Evolutionary conservation across 1,140 invertebrate species (phyloP).

Genomic region (Zaprionus capensis): DNA sequence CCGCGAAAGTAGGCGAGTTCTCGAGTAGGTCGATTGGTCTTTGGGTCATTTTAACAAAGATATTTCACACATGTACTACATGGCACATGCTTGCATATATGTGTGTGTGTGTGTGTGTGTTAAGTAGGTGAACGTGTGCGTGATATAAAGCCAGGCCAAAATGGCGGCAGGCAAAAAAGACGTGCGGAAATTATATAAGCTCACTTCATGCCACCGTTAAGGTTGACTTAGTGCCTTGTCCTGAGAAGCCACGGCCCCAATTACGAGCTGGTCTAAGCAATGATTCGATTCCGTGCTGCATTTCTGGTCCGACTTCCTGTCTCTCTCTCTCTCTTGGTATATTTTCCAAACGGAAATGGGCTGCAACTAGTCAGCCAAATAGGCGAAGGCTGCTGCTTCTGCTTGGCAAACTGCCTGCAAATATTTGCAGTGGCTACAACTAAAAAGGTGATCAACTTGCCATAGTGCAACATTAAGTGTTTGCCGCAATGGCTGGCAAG

Average conservation of each 20-base stretch:
- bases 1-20: conserved; percentile 53
- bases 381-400: conserved; percentile 28
- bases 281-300: conserved; percentile 51
- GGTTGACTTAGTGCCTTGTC: conserved; percentile 53
- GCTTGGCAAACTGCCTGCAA: conserved; percentile 43
- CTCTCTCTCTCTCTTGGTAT: neutral
- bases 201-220: conserved; percentile 61
- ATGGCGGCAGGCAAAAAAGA: conserved; percentile 29
- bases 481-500: conserved; percentile 10
- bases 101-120: neutral
- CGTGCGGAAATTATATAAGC: conserved; percentile 72
- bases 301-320: conserved; percentile 47
- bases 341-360: conserved; percentile 47
- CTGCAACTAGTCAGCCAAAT: conserved; percentile 49
- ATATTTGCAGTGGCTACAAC: conserved; percentile 62
- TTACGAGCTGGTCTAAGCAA: conserved; percentile 33
- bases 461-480: conserved; percentile 71
- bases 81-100: conserved; percentile 12
- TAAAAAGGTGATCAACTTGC: conserved; percentile 72
- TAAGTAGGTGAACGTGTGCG: conserved; percentile 1
- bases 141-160: conserved; percentile 38
- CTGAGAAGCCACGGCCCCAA: conserved; percentile 31
- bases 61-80: neutral
- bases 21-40: conserved; percentile 70
- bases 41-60: conserved; percentile 37